A percentile compares a stretch with the other conserved stretches of the same genome.
Conservation (phyloP, 2,113 vertebrate genomes). For the Prochilodus magdalenae region DNA sequence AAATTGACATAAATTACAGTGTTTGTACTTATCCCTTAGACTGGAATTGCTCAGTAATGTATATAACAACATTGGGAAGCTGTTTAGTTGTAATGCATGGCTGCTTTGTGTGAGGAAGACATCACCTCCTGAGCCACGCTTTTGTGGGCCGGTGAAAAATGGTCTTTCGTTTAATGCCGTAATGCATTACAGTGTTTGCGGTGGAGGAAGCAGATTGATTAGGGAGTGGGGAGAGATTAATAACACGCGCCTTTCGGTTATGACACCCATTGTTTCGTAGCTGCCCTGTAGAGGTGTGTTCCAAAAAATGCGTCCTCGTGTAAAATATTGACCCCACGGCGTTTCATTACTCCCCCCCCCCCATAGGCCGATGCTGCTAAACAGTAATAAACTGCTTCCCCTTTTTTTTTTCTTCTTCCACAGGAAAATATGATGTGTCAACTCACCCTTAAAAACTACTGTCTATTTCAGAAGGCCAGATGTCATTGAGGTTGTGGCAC, state of each 20-base stretch:
- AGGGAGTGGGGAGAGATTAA: conserved; percentile 84
- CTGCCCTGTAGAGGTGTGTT: conserved; percentile 81
- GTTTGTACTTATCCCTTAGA: conserved; percentile 58
- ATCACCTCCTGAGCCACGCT: conserved; percentile 71
- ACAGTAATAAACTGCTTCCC: conserved; percentile 88
- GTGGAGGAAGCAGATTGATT: conserved; percentile 88
- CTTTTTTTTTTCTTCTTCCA: conserved; percentile 76
- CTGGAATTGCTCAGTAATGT: conserved; percentile 62
- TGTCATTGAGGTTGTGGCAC: conserved; percentile 80
- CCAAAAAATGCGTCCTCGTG: conserved; percentile 89
- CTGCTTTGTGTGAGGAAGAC: conserved; percentile 70
- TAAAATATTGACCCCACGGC: conserved; percentile 92
- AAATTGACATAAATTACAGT: conserved; percentile 60
- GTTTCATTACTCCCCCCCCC: conserved; percentile 90
- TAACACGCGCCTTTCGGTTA: conserved; percentile 86
- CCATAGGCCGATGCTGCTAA: conserved; percentile 84
- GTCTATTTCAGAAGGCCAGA: conserved; percentile 83
- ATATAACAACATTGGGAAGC: conserved; percentile 67
- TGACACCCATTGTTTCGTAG: conserved; percentile 92
- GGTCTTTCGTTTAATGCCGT: conserved; percentile 81
- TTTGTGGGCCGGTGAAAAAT: conserved; percentile 77
- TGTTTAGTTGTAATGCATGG: conserved; percentile 65
- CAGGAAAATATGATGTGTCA: conserved; percentile 71
- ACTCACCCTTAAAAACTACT: conserved; percentile 79
- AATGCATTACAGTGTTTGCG: conserved; percentile 79